Percentiles rank a stretch among this genome's conserved stretches.
Conservation (phyloP, 2,888 invertebrate species). For the Pollenia amentaria region DNA sequence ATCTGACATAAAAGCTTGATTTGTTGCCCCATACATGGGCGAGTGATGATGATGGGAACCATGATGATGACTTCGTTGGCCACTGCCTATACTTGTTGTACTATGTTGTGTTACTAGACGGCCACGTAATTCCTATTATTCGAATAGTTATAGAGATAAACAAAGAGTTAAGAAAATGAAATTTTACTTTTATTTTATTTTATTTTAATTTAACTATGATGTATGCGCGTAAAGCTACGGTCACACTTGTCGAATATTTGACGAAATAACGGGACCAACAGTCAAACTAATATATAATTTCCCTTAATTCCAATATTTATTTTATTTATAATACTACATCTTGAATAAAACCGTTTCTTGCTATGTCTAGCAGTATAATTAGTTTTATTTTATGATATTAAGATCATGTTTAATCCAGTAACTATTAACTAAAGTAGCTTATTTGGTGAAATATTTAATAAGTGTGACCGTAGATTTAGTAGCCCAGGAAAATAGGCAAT, state of each 20-base stretch:
- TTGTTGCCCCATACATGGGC: slow-evolving; percentile 93
- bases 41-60: slow-evolving; percentile 80
- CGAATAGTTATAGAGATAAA: background rate
- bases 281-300: no score
- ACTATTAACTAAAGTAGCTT: background rate
- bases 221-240: no score
- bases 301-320: no score
- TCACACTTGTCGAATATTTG: no score
- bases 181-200: background rate
- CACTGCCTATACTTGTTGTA: slow-evolving; percentile 87
- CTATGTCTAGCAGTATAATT: no score
- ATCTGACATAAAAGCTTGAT: slow-evolving; percentile 89
- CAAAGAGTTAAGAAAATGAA: slow-evolving; percentile 15
- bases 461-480: no score
- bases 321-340: no score
- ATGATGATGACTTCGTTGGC: slow-evolving; percentile 83
- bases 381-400: no score
- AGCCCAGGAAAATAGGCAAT: slow-evolving; percentile 4
- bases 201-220: no score
- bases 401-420: background rate
- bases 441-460: background rate
- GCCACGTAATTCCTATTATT: slow-evolving; percentile 89
- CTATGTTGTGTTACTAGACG: slow-evolving; percentile 91
- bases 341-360: no score
- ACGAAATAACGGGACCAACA: no score